phyloP scores from a whole-genome alignment of 1,140 invertebrate species.

The Caenorhabditis latens region DNA sequence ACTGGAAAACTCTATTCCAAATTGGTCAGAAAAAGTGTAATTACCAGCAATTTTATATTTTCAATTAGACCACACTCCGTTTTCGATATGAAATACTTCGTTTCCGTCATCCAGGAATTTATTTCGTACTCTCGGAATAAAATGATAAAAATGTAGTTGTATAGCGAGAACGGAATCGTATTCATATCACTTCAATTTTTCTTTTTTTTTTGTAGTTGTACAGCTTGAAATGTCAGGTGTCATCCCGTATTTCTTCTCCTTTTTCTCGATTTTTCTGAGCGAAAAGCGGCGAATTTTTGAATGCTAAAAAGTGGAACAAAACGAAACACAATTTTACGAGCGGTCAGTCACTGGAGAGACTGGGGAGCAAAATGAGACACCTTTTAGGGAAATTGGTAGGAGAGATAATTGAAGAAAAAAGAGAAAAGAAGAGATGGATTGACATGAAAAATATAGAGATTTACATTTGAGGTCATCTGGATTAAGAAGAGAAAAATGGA shows the following conservation, averaged over 20 bases:
- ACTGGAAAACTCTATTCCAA: too few species aligned
- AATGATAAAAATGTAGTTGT: background rate
- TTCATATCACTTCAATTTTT: background rate
- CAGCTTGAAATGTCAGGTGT: slow-evolving; percentile 11
- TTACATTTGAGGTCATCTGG: slow-evolving; percentile 21
- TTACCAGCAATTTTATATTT: too few species aligned
- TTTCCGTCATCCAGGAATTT: too few species aligned
- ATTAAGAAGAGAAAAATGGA: background rate
- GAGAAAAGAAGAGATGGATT: background rate
- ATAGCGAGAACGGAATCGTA: background rate
- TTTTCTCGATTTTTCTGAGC: background rate
- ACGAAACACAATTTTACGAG: background rate
- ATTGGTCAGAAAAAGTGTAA: too few species aligned
- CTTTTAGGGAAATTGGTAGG: background rate
- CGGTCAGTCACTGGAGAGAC: too few species aligned
- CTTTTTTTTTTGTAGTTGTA: slow-evolving; percentile 1
- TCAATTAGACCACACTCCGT: too few species aligned
- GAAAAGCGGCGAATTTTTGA: background rate
- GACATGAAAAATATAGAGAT: slow-evolving; percentile 13
- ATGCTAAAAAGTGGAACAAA: background rate
- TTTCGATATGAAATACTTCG: too few species aligned
- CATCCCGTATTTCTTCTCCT: background rate
- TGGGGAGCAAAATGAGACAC: background rate
- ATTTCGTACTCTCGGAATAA: too few species aligned
- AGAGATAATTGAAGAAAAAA: background rate